Evolutionary conservation across 1,140 invertebrate species (phyloP), one percentile per base, ranked within the genome.

Genomic region (Agrypnia vestita): DNA sequence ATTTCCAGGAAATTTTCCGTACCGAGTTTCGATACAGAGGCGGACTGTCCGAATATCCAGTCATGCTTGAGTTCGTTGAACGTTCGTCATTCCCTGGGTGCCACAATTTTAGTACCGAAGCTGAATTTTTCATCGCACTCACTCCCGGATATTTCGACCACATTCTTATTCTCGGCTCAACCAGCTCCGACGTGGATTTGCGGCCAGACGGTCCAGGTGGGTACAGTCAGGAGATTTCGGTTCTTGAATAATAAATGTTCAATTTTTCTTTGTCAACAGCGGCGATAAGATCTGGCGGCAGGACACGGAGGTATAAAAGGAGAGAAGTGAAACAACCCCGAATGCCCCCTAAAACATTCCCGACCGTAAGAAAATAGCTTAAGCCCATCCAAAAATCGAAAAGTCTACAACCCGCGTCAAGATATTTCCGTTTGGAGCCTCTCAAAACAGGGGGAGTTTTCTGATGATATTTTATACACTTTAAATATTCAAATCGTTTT

Each of bases 211-310:
- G n/a, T 35, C 25, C 1, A 35, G 25, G 25, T 35, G 6, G 25
- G 1, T 35, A 35, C 25, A 1, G 6, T 35, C 25, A 6, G 46
- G 47, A 72, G 17, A 49, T 35, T 72, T 49, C 47, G 47, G 43
- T 21, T 53, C 44, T 10, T 78, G 67, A 78, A 78, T 71, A 78
- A 78, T 72, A 78, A 59, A 78, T 72, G 55, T 80, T 72, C 82
- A 73, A 78, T 80, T 78, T 82, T 78, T 80, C 75, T 61, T 61
- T 64, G 51, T 77, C 73, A 81, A 69, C 78, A 78, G 80, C 77
- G 80, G 79, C 79, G 76, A 80, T 80, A 72, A 82, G 59, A 75
- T 35, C 51, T 71, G 61, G 21, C 73, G 44, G 51, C 47, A 44
- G 53, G 46, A 25, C 64, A 15, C 35, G 72, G 69, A 47, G 6